Conservation (phyloP, 2,113 vertebrate species). For the Candoia aspera region DNA sequence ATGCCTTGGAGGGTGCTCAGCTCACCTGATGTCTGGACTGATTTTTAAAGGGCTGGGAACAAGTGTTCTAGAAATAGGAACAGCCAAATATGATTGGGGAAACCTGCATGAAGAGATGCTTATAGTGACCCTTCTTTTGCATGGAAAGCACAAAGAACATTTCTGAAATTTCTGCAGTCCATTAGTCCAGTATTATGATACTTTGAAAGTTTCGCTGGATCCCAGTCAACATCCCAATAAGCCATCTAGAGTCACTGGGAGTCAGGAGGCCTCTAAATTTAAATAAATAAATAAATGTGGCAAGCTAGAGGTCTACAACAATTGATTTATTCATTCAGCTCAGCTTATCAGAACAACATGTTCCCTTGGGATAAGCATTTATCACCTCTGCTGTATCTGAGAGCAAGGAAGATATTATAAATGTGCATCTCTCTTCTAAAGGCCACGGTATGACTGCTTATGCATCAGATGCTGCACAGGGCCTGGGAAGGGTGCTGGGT, state of each 20-base stretch:
- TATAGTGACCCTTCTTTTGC: background rate
- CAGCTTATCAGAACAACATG: background rate
- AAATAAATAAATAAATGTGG: background rate
- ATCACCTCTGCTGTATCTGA: background rate
- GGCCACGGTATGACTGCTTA: background rate
- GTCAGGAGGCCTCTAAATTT: background rate
- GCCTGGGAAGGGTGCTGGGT: background rate
- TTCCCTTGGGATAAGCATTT: constrained; percentile 13
- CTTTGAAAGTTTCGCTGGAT: background rate
- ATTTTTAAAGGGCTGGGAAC: background rate
- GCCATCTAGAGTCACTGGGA: background rate
- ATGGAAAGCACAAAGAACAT: background rate
- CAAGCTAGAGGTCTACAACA: background rate
- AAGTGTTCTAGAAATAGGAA: background rate
- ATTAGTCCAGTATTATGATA: background rate
- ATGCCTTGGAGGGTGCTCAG: background rate
- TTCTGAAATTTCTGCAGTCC: background rate
- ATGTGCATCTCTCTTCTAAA: background rate
- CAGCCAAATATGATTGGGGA: background rate
- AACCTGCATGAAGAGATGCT: background rate
- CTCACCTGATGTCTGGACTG: constrained; percentile 7
- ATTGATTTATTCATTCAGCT: background rate
- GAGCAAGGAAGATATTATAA: background rate
- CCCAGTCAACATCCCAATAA: background rate
- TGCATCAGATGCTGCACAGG: background rate